phyloP scores from a whole-genome alignment of 2,113 vertebrate genomes.

The Gadus macrocephalus region DNA sequence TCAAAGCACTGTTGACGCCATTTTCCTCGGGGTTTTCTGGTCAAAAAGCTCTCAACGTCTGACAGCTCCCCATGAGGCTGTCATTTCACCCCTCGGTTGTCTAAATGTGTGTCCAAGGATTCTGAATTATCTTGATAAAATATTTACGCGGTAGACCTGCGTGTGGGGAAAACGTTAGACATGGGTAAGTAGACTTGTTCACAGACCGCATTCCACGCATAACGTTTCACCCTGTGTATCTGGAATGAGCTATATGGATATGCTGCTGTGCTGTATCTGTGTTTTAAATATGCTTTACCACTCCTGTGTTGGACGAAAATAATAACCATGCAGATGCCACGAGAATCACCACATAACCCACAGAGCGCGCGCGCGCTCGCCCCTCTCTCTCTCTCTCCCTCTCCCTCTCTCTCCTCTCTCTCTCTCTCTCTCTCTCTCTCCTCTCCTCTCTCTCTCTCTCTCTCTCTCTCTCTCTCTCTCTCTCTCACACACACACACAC shows the following conservation, averaged over 20 bases:
- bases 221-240: neutral
- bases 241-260: too few species aligned
- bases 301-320: neutral
- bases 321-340: slow-evolving; percentile 37
- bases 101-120: slow-evolving; percentile 74
- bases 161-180: slow-evolving; percentile 70
- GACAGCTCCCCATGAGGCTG: slow-evolving; percentile 76
- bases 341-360: neutral
- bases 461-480: neutral
- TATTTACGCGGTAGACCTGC: slow-evolving; percentile 59
- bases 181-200: slow-evolving; percentile 75
- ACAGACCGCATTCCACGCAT: slow-evolving; percentile 49
- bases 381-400: too few species aligned
- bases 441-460: neutral
- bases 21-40: slow-evolving; percentile 72
- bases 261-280: too few species aligned
- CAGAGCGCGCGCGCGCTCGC: neutral
- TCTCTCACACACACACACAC: too few species aligned
- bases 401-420: neutral
- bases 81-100: slow-evolving; percentile 64
- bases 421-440: neutral
- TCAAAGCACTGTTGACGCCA: slow-evolving; percentile 72
- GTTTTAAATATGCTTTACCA: neutral
- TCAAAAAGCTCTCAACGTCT: slow-evolving; percentile 53
- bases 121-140: slow-evolving; percentile 71